A percentile compares a stretch with the other conserved stretches of the same genome.
These are phyloP conservation scores for Lepidurus couesii DNA, from an alignment of 1,140 invertebrate species.

Conservation along the genomic window DNA sequence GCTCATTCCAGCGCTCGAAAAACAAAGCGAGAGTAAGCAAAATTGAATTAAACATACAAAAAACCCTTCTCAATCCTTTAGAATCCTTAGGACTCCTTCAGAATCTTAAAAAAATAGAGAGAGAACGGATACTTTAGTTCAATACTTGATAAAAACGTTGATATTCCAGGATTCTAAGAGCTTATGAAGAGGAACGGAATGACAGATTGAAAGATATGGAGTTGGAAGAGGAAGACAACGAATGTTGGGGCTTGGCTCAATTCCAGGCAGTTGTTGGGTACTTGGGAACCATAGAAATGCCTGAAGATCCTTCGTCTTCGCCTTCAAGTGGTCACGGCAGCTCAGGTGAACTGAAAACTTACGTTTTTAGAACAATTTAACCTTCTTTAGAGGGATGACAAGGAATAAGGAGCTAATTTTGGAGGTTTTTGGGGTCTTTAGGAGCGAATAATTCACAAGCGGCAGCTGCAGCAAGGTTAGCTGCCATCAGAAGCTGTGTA, in stretches of 20 bases:
- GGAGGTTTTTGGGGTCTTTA: not conserved
- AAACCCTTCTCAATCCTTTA: too few relatives aligned
- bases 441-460: not conserved
- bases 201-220: not conserved
- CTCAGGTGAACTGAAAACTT: constrained; percentile 48
- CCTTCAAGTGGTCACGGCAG: constrained; percentile 28
- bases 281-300: constrained; percentile 91
- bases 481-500: constrained; percentile 62
- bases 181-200: not conserved
- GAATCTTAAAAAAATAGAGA: not conserved
- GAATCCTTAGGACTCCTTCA: too few relatives aligned
- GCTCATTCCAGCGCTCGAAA: not conserved
- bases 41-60: not conserved
- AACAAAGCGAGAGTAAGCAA: not conserved
- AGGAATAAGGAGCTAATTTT: not conserved
- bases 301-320: constrained; percentile 62
- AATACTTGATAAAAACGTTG: not conserved
- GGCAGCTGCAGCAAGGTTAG: constrained; percentile 29
- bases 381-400: not conserved
- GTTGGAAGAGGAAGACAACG: constrained; percentile 11
- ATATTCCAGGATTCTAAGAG: not conserved
- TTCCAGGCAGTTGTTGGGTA: constrained; percentile 86
- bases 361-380: constrained; percentile 46
- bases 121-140: not conserved
- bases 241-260: constrained; percentile 11